A percentile compares a stretch with the other conserved stretches of the same genome.
phyloP scores from a whole-genome alignment of 37 sponge, comb jelly and placozoan genomes.

The Ianthella basta region DNA sequence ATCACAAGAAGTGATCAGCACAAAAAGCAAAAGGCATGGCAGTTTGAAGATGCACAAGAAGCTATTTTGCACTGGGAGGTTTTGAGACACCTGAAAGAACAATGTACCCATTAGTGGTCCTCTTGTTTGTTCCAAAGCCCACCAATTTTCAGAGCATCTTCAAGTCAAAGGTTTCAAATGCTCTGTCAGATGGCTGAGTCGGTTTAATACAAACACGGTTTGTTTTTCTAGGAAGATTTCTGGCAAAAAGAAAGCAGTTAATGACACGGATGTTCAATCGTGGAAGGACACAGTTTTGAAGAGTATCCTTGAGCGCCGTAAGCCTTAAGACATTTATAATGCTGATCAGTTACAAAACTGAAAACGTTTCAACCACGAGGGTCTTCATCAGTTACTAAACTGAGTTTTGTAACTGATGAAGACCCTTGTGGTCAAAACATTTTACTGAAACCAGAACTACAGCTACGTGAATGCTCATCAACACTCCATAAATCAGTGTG shows the following conservation, averaged over 20 bases:
- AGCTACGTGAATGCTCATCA: too few species aligned
- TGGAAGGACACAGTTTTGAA: slow-evolving; percentile 4
- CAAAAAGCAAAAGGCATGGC: neutral
- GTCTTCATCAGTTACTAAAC: too few species aligned
- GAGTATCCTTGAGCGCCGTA: too few species aligned
- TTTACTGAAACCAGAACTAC: too few species aligned
- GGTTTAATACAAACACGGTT: neutral
- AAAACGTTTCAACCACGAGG: too few species aligned
- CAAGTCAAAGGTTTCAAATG: neutral
- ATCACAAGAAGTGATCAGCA: neutral
- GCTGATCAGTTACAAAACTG: too few species aligned
- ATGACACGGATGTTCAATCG: neutral
- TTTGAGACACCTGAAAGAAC: neutral
- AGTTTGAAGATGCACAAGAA: neutral
- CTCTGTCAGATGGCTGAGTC: neutral
- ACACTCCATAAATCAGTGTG: too few species aligned
- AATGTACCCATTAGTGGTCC: neutral
- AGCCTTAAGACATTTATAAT: too few species aligned
- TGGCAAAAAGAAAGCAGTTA: neutral
- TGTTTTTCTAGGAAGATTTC: neutral
- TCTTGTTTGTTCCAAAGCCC: neutral
- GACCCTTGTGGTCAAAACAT: too few species aligned
- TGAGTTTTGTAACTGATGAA: too few species aligned
- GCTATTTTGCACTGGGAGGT: neutral
- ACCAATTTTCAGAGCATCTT: neutral